Percentiles rank a stretch among this genome's conserved stretches.
These are phyloP conservation scores for Platysteira castanea DNA, from an alignment of 2,113 vertebrate genomes.

Conservation along the genomic window DNA sequence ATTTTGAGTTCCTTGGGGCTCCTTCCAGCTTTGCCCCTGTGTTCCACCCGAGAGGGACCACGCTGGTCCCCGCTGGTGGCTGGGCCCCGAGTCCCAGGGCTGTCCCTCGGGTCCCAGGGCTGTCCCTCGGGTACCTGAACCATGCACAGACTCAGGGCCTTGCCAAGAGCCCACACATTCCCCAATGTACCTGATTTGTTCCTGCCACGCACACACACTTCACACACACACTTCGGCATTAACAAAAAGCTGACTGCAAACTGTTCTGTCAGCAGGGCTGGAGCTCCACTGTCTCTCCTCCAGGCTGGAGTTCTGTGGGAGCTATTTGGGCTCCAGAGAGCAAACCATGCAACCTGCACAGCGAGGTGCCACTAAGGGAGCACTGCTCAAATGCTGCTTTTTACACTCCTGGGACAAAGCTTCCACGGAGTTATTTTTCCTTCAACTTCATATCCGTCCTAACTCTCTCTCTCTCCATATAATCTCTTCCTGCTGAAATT, in stretches of 20 bases:
- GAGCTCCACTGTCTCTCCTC: background rate
- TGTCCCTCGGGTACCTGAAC: background rate
- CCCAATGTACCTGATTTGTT: background rate
- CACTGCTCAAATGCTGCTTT: background rate
- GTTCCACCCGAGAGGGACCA: rapidly evolving
- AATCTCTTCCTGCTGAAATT: slow-evolving; percentile 25
- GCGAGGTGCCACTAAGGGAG: background rate
- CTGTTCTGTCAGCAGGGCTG: background rate
- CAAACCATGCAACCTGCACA: background rate
- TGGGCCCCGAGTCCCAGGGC: background rate
- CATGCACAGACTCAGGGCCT: rapidly evolving
- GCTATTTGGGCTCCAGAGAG: background rate
- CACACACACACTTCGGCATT: rapidly evolving
- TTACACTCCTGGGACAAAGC: background rate
- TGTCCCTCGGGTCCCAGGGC: background rate
- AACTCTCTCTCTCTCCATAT: background rate
- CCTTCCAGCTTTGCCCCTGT: background rate
- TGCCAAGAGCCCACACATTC: background rate
- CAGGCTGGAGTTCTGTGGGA: background rate
- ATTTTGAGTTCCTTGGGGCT: background rate
- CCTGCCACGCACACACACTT: rapidly evolving
- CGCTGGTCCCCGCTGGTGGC: rapidly evolving
- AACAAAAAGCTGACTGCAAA: background rate
- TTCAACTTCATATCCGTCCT: background rate
- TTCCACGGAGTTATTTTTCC: background rate